phyloP scores from a whole-genome alignment of 1,140 invertebrate genomes.

The Cotesia chilonis region DNA sequence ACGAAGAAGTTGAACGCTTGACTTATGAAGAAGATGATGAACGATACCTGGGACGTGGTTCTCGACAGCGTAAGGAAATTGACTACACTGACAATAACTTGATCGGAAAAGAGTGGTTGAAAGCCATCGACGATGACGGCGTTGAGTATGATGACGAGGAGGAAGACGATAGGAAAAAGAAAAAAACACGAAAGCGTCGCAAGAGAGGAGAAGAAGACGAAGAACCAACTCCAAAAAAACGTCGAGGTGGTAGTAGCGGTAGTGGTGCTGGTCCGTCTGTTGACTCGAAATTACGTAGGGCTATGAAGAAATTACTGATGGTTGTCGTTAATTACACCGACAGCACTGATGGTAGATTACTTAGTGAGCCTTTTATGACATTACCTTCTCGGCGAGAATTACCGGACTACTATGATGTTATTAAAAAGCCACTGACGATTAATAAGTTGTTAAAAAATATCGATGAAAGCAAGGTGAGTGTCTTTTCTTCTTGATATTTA shows the following conservation, averaged over 20 bases:
- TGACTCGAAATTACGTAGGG: conserved; percentile 73
- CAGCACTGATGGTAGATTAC: conserved; percentile 79
- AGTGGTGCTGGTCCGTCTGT: conserved; percentile 50
- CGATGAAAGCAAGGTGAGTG: conserved; percentile 80
- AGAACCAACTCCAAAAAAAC: conserved; percentile 65
- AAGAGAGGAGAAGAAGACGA: conserved; percentile 71
- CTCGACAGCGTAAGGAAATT: conserved; percentile 95
- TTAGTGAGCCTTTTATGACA: conserved; percentile 96
- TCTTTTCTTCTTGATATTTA: not conserved
- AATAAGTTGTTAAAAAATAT: conserved; percentile 89
- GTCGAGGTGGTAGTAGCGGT: conserved; percentile 54
- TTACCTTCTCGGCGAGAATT: conserved; percentile 89
- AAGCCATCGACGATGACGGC: conserved; percentile 80
- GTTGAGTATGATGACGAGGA: conserved; percentile 82
- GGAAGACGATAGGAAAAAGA: conserved; percentile 72
- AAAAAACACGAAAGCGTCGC: conserved; percentile 66
- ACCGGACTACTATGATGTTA: conserved; percentile 98
- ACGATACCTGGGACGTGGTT: conserved; percentile 86
- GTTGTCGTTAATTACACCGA: conserved; percentile 86
- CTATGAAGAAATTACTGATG: conserved; percentile 85
- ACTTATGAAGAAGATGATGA: conserved; percentile 84
- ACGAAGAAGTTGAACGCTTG: conserved; percentile 88
- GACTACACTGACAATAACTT: conserved; percentile 93
- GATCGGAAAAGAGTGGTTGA: conserved; percentile 96
- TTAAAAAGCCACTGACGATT: conserved; percentile 95